Conservation (phyloP, 2,113 vertebrate species). For the Picathartes gymnocephalus region DNA sequence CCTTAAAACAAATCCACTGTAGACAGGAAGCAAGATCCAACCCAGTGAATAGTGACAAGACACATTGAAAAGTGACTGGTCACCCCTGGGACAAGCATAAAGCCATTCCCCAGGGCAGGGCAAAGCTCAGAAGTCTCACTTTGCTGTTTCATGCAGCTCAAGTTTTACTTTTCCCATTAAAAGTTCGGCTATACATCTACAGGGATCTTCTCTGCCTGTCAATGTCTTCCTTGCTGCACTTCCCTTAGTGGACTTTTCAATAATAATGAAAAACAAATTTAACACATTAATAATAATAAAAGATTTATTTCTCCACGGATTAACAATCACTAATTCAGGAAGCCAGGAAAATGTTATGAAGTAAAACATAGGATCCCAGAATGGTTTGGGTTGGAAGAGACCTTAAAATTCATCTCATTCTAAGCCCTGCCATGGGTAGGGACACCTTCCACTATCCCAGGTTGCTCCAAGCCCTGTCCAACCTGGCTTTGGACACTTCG, state of each 20-base stretch:
- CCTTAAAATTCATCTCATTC: not conserved
- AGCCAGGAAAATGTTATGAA: too few species aligned
- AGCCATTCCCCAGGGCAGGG: not conserved
- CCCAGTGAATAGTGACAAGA: not conserved
- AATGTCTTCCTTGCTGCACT: rapidly evolving
- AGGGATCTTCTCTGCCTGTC: not conserved
- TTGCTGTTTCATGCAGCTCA: not conserved
- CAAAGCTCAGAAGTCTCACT: not conserved
- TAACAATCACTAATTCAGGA: not conserved
- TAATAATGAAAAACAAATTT: not conserved
- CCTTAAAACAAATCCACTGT: not conserved
- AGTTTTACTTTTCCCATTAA: not conserved
- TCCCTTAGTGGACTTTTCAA: not conserved
- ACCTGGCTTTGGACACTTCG: not conserved
- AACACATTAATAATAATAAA: not conserved
- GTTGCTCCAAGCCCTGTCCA: not conserved
- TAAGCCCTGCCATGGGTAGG: not conserved
- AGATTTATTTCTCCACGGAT: not conserved
- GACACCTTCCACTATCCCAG: not conserved
- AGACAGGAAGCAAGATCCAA: not conserved
- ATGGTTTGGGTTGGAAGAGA: not conserved
- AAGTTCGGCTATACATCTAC: not conserved
- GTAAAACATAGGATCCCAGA: not conserved
- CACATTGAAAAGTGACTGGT: not conserved
- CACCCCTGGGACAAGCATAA: not conserved